These are phyloP conservation scores for Rhabdomys dilectus DNA, from an alignment of 2,113 vertebrate species.

Conservation along the genomic window DNA sequence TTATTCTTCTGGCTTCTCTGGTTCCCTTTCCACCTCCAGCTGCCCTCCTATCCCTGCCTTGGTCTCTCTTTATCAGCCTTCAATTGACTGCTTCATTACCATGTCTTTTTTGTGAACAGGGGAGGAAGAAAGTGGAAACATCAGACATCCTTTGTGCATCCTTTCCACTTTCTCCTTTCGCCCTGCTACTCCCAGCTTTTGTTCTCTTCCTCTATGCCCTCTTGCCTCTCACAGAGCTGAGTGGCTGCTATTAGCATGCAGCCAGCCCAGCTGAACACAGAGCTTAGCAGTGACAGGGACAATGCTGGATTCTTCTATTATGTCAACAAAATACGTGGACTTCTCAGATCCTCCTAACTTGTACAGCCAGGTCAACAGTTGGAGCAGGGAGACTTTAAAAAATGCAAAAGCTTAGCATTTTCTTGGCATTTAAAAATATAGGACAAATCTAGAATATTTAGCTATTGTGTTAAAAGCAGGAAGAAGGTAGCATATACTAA, in stretches of 20 bases:
- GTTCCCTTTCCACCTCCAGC: constrained; percentile 10
- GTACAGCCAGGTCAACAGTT: background rate
- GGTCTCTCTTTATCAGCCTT: background rate
- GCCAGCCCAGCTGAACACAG: background rate
- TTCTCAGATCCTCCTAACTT: background rate
- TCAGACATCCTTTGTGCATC: background rate
- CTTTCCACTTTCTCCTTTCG: background rate
- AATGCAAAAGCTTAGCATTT: background rate
- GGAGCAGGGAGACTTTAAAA: background rate
- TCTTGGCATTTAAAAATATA: background rate
- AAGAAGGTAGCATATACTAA: background rate
- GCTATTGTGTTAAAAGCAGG: background rate
- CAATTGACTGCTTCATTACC: background rate
- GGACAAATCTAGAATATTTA: constrained; percentile 17
- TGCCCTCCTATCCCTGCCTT: background rate
- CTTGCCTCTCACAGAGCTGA: constrained; percentile 59
- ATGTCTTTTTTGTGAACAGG: background rate
- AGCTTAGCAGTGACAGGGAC: background rate
- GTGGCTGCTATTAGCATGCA: background rate
- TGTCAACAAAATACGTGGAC: background rate
- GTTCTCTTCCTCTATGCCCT: background rate
- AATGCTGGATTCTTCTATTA: background rate
- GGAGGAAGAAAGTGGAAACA: background rate
- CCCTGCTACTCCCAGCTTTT: background rate
- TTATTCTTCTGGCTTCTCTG: background rate